These are phyloP conservation scores for Cyclophora albipunctata DNA, from an alignment of 2,888 invertebrate genomes.

Conservation along the genomic window DNA sequence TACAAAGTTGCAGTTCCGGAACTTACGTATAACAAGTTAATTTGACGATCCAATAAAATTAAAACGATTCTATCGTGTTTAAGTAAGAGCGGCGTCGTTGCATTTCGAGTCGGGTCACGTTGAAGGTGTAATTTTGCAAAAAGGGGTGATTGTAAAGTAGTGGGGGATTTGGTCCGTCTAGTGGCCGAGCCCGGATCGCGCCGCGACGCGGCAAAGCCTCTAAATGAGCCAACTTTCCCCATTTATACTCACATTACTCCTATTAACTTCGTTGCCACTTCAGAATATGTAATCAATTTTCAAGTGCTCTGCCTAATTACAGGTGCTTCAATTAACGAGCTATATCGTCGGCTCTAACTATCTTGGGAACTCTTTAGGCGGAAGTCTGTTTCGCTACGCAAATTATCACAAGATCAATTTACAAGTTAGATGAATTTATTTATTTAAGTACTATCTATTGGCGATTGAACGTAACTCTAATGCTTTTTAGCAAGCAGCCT, in stretches of 20 bases:
- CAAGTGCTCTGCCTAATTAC: conserved; percentile 52
- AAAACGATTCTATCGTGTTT: conserved; percentile 35
- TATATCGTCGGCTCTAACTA: conserved; percentile 43
- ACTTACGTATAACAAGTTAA: conserved; percentile 20
- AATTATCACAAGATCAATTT: neutral
- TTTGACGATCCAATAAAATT: conserved; percentile 31
- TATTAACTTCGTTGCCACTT: conserved; percentile 56
- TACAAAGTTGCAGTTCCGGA: conserved; percentile 16
- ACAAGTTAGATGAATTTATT: too few species aligned
- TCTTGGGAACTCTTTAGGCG: conserved; percentile 36
- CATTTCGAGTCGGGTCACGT: conserved; percentile 49
- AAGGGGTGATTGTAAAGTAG: conserved; percentile 59
- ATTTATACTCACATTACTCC: conserved; percentile 67
- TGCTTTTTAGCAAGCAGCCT: too few species aligned
- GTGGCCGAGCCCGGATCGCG: conserved; percentile 26
- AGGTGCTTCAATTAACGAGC: conserved; percentile 57
- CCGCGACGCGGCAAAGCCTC: conserved; percentile 41
- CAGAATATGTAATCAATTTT: conserved; percentile 54
- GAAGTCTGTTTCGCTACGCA: conserved; percentile 16
- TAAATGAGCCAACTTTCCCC: conserved; percentile 68
- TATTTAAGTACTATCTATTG: too few species aligned
- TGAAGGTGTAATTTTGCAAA: conserved; percentile 54
- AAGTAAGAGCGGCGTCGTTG: conserved; percentile 24
- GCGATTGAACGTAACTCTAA: too few species aligned
- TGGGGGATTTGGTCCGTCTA: conserved; percentile 39